Base-by-base conservation (phyloP, 2,888 invertebrate species). In the Drosophila birchii region DNA sequence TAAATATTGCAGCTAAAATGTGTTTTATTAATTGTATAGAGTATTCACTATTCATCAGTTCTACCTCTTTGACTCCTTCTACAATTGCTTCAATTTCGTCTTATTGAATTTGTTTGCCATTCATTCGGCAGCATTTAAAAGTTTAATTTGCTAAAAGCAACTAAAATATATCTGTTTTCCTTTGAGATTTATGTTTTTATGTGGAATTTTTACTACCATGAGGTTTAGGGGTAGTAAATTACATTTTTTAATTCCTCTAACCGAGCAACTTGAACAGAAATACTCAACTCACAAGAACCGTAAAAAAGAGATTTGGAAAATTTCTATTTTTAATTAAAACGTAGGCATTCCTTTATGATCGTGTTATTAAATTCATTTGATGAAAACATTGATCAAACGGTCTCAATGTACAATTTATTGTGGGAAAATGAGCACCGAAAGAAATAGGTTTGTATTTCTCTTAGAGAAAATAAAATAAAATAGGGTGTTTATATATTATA, bases 121-220 rank as follows among this genome's bases (percentile, higher is more conserved):
- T 55, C 26, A 36, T 55, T 64, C 32, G 26, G 55, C 47, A 39
- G 64, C 51, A 34, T 68, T 45, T 47, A 49, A 41, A 66, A 41
- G 41, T 41, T 36, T 66, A 56, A 61, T 61, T 69, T 51, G 12
- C 43, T 20, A 57, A 51, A 45, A 68, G 67, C 47, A 36, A 51
- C 61, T 51, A 55, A 56, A 43, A 54, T 45, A 47, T 64, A 54
- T 55, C 53, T 67, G 20, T 54, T 67, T 64, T 54, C 32, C 59
- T 62, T 55, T 62, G 20, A 38, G 36, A 29, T 44, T 68, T 62
- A 29, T 55, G 54, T 36, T 75, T 78, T 84, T 66, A 78, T 79
- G 45, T 61, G 36, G 53, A 67, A 72, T 73, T 66, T 78, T 76
- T 66, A 70, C 78, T 12, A 63, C 60, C 60, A 60, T 66, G 45